These are phyloP conservation scores for Strongylocentrotus purpuratus DNA, from an alignment of 35 echinoderm and acorn worm species.

Conservation along the genomic window DNA sequence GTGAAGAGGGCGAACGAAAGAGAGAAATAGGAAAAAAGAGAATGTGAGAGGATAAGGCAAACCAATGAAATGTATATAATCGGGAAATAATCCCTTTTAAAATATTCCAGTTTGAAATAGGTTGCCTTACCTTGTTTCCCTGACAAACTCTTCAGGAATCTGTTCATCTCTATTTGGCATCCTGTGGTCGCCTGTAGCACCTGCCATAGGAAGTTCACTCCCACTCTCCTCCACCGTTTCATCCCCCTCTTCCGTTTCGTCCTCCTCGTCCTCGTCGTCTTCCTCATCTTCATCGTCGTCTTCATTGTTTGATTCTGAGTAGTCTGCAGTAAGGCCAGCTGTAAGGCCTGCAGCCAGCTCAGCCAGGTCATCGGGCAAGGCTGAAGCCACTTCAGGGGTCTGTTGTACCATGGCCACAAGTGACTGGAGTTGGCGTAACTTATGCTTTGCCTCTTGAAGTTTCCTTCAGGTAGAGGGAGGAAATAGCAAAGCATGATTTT, in stretches of 20 bases:
- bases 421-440: slow-evolving; percentile 81
- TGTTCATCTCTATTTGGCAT: slow-evolving; percentile 72
- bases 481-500: neutral
- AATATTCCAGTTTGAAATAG: too few relatives aligned
- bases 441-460: slow-evolving; percentile 88
- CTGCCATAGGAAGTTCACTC: neutral
- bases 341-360: slow-evolving; percentile 77
- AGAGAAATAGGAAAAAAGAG: neutral
- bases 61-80: neutral
- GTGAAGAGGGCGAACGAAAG: neutral
- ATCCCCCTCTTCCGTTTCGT: slow-evolving; percentile 58
- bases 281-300: slow-evolving; percentile 59
- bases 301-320: slow-evolving; percentile 46
- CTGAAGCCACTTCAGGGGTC: slow-evolving; percentile 78
- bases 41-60: neutral
- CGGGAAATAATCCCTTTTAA: neutral
- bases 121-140: slow-evolving; percentile 80
- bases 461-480: slow-evolving; percentile 59
- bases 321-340: slow-evolving; percentile 62
- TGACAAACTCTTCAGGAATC: slow-evolving; percentile 54
- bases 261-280: slow-evolving; percentile 67
- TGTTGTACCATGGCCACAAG: slow-evolving; percentile 96
- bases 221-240: slow-evolving; percentile 54
- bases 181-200: neutral
- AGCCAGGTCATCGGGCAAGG: slow-evolving; percentile 89